phyloP scores from a whole-genome alignment of 2,113 vertebrate genomes.

The Forbesichthys agassizii region DNA sequence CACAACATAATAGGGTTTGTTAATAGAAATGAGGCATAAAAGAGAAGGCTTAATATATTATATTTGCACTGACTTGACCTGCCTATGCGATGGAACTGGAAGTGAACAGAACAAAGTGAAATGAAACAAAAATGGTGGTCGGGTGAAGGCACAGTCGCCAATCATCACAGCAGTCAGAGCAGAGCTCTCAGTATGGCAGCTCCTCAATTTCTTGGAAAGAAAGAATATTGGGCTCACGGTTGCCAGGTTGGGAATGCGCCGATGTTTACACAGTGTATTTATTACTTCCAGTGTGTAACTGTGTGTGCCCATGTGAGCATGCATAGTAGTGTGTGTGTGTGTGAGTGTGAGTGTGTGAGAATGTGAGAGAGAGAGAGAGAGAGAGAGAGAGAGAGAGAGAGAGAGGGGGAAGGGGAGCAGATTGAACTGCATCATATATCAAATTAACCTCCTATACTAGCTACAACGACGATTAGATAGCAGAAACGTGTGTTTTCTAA shows the following conservation, averaged over 20 bases:
- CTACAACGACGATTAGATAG: slow-evolving; percentile 1
- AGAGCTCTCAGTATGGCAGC: slow-evolving; percentile 33
- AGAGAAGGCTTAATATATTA: slow-evolving; percentile 61
- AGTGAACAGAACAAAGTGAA: slow-evolving; percentile 57
- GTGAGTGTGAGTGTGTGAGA: slow-evolving; percentile 12
- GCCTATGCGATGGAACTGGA: slow-evolving; percentile 29
- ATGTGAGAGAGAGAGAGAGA: slow-evolving; percentile 31
- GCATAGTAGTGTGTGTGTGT: neutral
- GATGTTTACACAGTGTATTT: slow-evolving; percentile 1
- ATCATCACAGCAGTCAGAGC: slow-evolving; percentile 49
- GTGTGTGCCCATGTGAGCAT: neutral
- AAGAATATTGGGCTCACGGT: slow-evolving; percentile 40
- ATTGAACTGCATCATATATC: slow-evolving; percentile 40
- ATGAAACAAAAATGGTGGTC: slow-evolving; percentile 35
- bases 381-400: slow-evolving; percentile 25
- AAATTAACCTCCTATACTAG: slow-evolving; percentile 23
- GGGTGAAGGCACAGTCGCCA: slow-evolving; percentile 46
- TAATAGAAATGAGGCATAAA: slow-evolving; percentile 70
- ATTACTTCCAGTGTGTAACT: neutral
- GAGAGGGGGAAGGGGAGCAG: slow-evolving; percentile 21
- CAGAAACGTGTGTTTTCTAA: slow-evolving; percentile 19
- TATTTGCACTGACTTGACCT: neutral
- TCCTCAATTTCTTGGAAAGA: slow-evolving; percentile 62
- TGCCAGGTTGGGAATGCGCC: slow-evolving; percentile 5
- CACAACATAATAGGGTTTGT: slow-evolving; percentile 63